Evolutionary conservation across 2,113 vertebrate genomes (phyloP).

Genomic region (Cinclus cinclus): DNA sequence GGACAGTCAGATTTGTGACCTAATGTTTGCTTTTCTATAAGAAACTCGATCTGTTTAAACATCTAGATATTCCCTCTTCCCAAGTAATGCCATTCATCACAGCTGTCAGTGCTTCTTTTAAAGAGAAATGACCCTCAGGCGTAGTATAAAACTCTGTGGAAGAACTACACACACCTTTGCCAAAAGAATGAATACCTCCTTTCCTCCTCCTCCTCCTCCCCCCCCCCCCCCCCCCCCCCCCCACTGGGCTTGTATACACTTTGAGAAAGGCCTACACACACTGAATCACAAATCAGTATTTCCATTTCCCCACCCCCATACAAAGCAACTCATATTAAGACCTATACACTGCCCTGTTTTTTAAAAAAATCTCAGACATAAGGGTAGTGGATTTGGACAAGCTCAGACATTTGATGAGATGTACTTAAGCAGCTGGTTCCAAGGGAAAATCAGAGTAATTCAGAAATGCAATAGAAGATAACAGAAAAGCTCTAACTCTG

Average conservation of each 20-base stretch:
- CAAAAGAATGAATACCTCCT: slow-evolving; percentile 60
- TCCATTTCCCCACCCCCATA: slow-evolving; percentile 17
- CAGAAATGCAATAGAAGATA: slow-evolving; percentile 54
- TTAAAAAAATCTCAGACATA: slow-evolving; percentile 40
- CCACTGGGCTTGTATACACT: slow-evolving; percentile 4
- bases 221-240: too few species aligned
- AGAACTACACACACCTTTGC: slow-evolving; percentile 66
- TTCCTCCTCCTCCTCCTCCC: too few species aligned
- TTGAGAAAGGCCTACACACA: slow-evolving; percentile 42
- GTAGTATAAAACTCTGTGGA: slow-evolving; percentile 55
- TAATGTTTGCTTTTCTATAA: slow-evolving; percentile 67
- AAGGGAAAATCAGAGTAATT: slow-evolving; percentile 62
- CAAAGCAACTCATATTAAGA: slow-evolving; percentile 39
- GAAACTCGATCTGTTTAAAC: slow-evolving; percentile 76
- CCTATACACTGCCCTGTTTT: slow-evolving; percentile 55
- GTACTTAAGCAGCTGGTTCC: slow-evolving; percentile 67
- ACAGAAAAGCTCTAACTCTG: background rate
- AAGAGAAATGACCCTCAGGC: slow-evolving; percentile 74
- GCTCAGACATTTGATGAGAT: slow-evolving; percentile 67
- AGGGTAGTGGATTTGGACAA: slow-evolving; percentile 64
- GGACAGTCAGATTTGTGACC: slow-evolving; percentile 64
- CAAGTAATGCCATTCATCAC: slow-evolving; percentile 75
- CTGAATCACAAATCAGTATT: slow-evolving; percentile 61
- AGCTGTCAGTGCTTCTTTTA: slow-evolving; percentile 71
- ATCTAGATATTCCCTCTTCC: slow-evolving; percentile 72